Conservation (phyloP, 2,113 vertebrate species). For the Oryctolagus cuniculus region DNA sequence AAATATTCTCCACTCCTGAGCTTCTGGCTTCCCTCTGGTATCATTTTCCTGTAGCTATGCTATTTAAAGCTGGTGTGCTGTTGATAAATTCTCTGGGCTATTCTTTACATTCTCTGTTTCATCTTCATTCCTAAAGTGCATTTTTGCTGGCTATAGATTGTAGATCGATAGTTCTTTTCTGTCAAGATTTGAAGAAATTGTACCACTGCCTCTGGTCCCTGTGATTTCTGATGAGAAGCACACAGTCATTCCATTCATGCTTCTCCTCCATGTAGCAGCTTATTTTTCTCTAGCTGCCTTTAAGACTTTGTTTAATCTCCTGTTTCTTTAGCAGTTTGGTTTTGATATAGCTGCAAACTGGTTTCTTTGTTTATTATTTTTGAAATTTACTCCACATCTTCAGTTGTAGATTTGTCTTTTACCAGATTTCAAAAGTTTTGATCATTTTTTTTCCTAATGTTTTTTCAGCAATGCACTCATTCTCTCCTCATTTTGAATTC, state of each 20-base stretch:
- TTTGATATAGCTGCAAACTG: not conserved
- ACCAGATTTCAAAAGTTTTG: conserved; percentile 12
- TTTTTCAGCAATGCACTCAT: not conserved
- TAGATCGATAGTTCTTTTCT: too few relatives aligned
- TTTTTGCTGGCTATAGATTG: not conserved
- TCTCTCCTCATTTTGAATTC: not conserved
- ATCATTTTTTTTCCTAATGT: not conserved
- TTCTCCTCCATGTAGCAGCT: not conserved
- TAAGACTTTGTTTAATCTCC: not conserved
- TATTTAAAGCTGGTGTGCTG: not conserved
- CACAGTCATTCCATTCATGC: not conserved
- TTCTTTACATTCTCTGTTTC: not conserved
- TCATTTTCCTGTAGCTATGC: not conserved
- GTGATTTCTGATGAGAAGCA: too few relatives aligned
- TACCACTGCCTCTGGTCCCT: too few relatives aligned
- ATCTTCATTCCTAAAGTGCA: not conserved
- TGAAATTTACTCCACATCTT: conserved; percentile 16
- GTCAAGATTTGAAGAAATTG: too few relatives aligned
- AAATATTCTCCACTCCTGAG: not conserved
- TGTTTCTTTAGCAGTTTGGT: conserved; percentile 14
- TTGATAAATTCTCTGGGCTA: conserved; percentile 16
- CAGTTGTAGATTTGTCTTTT: conserved; percentile 4
- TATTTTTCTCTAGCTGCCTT: conserved; percentile 19
- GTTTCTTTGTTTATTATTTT: conserved; percentile 37
- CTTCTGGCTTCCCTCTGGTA: not conserved